phyloP scores from a whole-genome alignment of 2,888 invertebrate genomes.

The Tenthredo notha region DNA sequence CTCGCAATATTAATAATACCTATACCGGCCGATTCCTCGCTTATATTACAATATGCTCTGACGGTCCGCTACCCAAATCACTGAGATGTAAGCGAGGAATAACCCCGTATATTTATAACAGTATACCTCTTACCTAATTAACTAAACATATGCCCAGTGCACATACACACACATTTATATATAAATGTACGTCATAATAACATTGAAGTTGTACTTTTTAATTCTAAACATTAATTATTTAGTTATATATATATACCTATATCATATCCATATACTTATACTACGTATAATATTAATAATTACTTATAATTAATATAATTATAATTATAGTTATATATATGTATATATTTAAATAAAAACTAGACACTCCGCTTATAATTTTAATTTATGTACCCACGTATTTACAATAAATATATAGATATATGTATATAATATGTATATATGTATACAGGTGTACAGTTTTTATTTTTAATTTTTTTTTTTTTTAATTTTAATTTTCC shows the following conservation, averaged over 20 bases:
- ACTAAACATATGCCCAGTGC: constrained; percentile 8
- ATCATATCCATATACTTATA: constrained; percentile 38
- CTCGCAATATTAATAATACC: neutral
- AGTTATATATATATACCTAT: neutral
- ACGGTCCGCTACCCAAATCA: no score
- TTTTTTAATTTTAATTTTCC: neutral
- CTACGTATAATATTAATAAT: constrained; percentile 50
- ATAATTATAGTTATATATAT: constrained; percentile 49
- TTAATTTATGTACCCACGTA: constrained; percentile 29
- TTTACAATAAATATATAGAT: constrained; percentile 49
- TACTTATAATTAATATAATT: constrained; percentile 49
- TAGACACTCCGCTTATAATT: constrained; percentile 51
- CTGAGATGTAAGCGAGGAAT: no score
- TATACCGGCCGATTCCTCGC: no score
- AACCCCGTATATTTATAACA: no score
- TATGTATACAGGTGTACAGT: constrained; percentile 28
- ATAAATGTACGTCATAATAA: constrained; percentile 51
- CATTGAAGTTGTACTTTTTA: constrained; percentile 57
- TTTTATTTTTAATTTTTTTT: constrained; percentile 2
- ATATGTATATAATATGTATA: constrained; percentile 29
- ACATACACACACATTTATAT: constrained; percentile 9
- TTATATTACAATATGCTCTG: no score
- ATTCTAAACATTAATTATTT: constrained; percentile 64
- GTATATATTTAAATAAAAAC: constrained; percentile 36
- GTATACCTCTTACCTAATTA: neutral